Percentiles rank a stretch among this genome's conserved stretches.
Conservation (phyloP, 2,888 invertebrate species). For the Cephus pygmeus region DNA sequence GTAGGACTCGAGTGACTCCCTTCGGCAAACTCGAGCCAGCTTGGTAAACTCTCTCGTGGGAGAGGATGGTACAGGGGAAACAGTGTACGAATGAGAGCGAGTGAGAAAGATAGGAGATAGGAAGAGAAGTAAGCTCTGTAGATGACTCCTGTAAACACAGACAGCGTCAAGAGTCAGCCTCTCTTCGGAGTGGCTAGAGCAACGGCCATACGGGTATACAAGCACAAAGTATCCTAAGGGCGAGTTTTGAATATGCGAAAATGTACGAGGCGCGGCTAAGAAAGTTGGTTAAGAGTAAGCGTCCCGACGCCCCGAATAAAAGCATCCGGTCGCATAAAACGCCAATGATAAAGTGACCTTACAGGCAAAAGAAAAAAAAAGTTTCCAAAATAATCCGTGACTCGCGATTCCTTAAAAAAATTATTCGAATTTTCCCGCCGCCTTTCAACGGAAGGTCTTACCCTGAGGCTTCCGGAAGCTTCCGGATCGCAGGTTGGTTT, state of each 20-base stretch:
- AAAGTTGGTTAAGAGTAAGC: neutral
- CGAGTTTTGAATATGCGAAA: conserved; percentile 31
- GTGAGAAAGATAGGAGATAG: conserved; percentile 19
- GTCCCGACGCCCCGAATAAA: too few species aligned
- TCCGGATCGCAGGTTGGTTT: neutral
- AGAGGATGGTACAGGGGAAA: conserved; percentile 19
- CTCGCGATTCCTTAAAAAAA: neutral
- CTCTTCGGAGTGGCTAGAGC: conserved; percentile 7
- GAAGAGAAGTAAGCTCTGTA: conserved; percentile 34
- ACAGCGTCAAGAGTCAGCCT: conserved; percentile 27
- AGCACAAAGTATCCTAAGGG: conserved; percentile 22
- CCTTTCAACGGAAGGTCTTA: too few species aligned
- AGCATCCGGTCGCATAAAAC: too few species aligned
- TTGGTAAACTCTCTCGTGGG: conserved; percentile 1
- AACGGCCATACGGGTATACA: neutral
- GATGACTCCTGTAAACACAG: conserved; percentile 46
- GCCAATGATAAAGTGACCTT: neutral
- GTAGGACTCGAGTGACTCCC: neutral
- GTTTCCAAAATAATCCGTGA: too few species aligned
- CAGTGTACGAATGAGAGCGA: conserved; percentile 2
- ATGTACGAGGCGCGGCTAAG: neutral
- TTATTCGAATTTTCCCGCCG: neutral
- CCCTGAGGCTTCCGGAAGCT: neutral
- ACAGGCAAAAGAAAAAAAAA: neutral
- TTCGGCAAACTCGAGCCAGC: neutral